Percentiles rank a stretch among this genome's conserved stretches.
Evolutionary conservation across 1,140 invertebrate genomes (phyloP).

Genomic region (Chrysopa pallens): DNA sequence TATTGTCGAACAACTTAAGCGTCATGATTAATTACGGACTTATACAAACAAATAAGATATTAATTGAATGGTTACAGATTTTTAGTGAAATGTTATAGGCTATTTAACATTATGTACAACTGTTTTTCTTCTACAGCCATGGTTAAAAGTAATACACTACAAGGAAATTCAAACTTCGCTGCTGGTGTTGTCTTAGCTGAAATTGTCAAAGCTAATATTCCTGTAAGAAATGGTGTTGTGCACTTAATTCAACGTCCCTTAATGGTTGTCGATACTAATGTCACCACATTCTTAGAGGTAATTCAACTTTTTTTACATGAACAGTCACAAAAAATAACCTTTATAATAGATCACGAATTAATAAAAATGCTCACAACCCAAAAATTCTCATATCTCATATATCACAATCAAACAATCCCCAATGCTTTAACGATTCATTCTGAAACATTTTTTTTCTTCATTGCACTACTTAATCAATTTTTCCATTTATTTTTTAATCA

Average conservation of each 20-base stretch:
- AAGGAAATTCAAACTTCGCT: constrained; percentile 55
- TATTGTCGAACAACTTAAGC: too few species aligned
- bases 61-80: too few species aligned
- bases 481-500: too few species aligned
- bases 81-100: too few species aligned
- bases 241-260: constrained; percentile 80
- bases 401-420: not conserved
- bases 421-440: too few species aligned
- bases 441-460: too few species aligned
- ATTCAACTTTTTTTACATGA: constrained; percentile 14
- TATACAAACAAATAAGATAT: too few species aligned
- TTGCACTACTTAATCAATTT: too few species aligned
- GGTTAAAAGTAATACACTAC: constrained; percentile 69
- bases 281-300: constrained; percentile 73
- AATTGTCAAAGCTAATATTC: constrained; percentile 80
- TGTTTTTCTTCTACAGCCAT: constrained; percentile 45
- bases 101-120: too few species aligned
- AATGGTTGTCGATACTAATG: constrained; percentile 72
- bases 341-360: not conserved
- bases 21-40: too few species aligned
- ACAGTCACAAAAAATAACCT: not conserved
- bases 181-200: constrained; percentile 69
- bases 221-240: constrained; percentile 78
- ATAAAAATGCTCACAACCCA: not conserved
- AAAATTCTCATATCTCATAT: not conserved